These are phyloP conservation scores for Melanotaenia pygmaea DNA, from an alignment of 2,797 vertebrate species.

Conservation along the genomic window DNA sequence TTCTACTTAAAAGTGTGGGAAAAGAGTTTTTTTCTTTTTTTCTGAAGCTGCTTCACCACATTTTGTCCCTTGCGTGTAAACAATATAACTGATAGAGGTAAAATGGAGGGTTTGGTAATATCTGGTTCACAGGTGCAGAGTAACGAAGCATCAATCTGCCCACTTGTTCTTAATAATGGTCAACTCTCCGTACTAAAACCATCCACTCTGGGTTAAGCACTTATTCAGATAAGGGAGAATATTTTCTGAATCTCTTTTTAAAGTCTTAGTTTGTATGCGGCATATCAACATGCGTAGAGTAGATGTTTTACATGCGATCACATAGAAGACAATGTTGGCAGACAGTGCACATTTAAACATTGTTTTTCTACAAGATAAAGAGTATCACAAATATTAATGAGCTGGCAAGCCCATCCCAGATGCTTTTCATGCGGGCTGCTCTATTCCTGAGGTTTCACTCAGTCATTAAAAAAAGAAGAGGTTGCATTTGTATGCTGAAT, in stretches of 20 bases:
- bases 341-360: neutral
- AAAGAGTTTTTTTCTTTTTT: neutral
- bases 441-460: slow-evolving; percentile 10
- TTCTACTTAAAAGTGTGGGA: neutral
- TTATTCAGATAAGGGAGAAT: neutral
- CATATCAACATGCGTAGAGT: neutral
- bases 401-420: neutral
- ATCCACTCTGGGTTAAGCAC: neutral
- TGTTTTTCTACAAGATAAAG: slow-evolving; percentile 4
- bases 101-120: slow-evolving; percentile 9
- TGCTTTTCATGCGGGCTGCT: slow-evolving; percentile 9
- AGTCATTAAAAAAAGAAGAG: slow-evolving; percentile 15
- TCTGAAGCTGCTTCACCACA: neutral
- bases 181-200: neutral
- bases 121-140: neutral
- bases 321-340: slow-evolving; percentile 8
- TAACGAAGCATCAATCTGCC: neutral
- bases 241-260: neutral
- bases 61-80: slow-evolving; percentile 11
- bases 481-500: slow-evolving; percentile 27
- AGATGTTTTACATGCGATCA: slow-evolving; percentile 4
- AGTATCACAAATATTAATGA: slow-evolving; percentile 5
- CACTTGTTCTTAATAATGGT: neutral
- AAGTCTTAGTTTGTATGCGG: neutral
- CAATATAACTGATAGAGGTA: neutral